Conservation (phyloP, 1,140 invertebrate genomes). For the Wasmannia auropunctata region DNA sequence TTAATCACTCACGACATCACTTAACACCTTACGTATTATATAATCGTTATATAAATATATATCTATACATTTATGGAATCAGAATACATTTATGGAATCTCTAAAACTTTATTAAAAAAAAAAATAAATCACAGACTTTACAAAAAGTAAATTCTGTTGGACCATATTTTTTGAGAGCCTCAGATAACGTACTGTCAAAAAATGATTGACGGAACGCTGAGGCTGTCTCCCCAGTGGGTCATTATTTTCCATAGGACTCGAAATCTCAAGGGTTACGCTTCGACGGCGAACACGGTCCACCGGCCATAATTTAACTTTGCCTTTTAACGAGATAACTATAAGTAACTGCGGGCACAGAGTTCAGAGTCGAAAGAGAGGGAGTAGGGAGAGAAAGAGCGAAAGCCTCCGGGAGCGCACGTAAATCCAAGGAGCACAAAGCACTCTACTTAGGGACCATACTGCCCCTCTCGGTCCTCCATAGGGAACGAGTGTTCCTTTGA, state of each 20-base stretch:
- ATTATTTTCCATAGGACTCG: constrained; percentile 24
- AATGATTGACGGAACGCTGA: constrained; percentile 9
- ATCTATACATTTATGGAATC: neutral
- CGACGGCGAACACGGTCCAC: neutral
- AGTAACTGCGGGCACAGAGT: constrained; percentile 43
- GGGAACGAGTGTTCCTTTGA: constrained; percentile 34
- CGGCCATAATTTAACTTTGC: constrained; percentile 43
- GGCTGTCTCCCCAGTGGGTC: neutral
- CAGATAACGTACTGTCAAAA: neutral
- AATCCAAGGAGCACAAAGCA: constrained; percentile 60
- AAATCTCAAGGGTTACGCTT: constrained; percentile 42
- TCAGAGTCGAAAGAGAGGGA: neutral
- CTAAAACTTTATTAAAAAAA: neutral
- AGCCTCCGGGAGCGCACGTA: constrained; percentile 36
- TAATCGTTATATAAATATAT: neutral
- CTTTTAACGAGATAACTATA: constrained; percentile 54
- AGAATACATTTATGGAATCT: neutral
- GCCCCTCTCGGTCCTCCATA: neutral
- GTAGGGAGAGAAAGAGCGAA: constrained; percentile 3
- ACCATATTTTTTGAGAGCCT: neutral
- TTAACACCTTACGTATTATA: neutral
- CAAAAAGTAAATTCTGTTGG: neutral
- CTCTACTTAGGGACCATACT: constrained; percentile 30
- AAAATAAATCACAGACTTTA: neutral
- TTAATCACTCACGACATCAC: neutral